Base-by-base conservation (phyloP, 2,113 vertebrate genomes). In the Gallinago undulata region DNA sequence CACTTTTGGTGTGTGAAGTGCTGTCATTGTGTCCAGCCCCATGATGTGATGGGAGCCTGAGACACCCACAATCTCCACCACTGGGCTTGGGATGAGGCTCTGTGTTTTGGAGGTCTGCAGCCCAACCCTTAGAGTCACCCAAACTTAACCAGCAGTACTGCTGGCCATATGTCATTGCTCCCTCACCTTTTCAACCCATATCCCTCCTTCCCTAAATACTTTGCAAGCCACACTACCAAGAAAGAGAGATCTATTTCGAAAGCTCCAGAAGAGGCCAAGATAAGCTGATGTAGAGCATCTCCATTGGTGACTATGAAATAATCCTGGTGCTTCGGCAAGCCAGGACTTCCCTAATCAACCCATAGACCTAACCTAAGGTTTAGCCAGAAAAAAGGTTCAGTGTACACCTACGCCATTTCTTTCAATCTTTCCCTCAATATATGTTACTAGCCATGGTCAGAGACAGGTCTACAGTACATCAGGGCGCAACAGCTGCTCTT, bases 101-200 rank as follows among this genome's bases (percentile, higher is more conserved):
- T 74, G 13, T 0, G 4, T 57, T 66, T 56, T 33, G 59, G 57
- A 33, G 62, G 66, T 63, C 39, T 33, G 17, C 33, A 63, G 41
- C 41, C 37, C 37, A 47, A 24, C 22, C 41, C 25, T 59, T 4
- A n/a, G 28, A 59, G 31, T 0, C 10, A 74, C 66, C 28, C 78
- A 39, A 59, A 30, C 15, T 68, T 6, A 18, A 39, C 19, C 43
- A 48, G 3, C n/a, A 15, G 53, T 6, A 10, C 48, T 72, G 22
- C 47, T 68, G 35, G 30, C 37, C 0, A 0, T 2, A 25, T 11
- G 11, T 43, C 68, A 47, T 22, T 0, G 0, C 2, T 7, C n/a
- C 56, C 19, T 39, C 43, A 1, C 15, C 48, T 79, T 33, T 35
- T 63, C 62, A 27, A 13, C 25, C 37, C 53, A 13, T 25, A 53